phyloP scores from a whole-genome alignment of 2,797 vertebrate species.

The Numenius phaeopus region DNA sequence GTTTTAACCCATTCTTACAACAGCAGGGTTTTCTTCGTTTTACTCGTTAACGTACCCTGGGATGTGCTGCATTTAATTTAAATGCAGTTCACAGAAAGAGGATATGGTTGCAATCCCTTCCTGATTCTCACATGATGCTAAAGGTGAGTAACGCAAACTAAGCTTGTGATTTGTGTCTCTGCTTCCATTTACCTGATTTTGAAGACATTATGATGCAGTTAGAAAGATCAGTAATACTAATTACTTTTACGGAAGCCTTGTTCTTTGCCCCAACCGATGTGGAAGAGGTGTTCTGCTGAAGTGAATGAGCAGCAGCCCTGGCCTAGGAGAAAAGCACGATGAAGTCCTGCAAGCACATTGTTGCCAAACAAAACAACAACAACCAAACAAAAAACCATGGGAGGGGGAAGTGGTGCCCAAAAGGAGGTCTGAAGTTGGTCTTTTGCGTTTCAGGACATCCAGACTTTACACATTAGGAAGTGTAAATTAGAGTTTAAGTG shows the following conservation, averaged over 20 bases:
- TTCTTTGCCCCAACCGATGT: background rate
- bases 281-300: background rate
- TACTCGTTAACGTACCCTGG: fast-evolving
- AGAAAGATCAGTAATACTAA: background rate
- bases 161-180: background rate
- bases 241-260: background rate
- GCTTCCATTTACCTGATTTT: background rate
- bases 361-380: background rate
- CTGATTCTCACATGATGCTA: background rate
- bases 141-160: background rate
- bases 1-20: background rate
- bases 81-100: background rate
- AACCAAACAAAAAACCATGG: background rate
- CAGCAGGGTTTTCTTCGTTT: background rate
- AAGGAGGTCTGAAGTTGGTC: background rate
- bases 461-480: background rate
- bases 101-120: background rate
- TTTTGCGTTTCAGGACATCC: background rate
- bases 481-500: background rate
- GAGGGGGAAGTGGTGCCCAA: background rate
- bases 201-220: background rate
- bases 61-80: background rate
- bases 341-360: background rate
- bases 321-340: background rate
- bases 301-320: background rate